A percentile compares a stretch with the other conserved stretches of the same genome.
These are phyloP conservation scores for Aphaenogaster rudis DNA, from an alignment of 1,140 invertebrate species.

Conservation along the genomic window DNA sequence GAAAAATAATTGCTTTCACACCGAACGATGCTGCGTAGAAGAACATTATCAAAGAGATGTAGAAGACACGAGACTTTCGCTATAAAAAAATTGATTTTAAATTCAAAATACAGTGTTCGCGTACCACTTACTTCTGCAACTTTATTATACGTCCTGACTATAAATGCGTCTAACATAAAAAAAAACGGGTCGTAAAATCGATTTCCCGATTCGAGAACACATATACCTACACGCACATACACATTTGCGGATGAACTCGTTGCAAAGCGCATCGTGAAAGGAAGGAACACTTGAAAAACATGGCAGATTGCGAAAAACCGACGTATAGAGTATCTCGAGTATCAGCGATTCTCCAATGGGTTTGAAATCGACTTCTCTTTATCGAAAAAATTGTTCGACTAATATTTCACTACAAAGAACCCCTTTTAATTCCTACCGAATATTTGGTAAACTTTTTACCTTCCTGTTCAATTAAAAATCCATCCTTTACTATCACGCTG, in stretches of 20 bases:
- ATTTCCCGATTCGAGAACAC: neutral
- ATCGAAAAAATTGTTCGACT: neutral
- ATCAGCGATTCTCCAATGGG: neutral
- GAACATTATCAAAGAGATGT: neutral
- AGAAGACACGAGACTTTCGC: neutral
- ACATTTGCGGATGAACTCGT: neutral
- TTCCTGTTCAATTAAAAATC: neutral
- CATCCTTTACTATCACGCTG: neutral
- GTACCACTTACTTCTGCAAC: neutral
- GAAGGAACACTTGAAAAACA: neutral
- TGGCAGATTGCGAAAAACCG: neutral
- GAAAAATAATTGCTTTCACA: neutral
- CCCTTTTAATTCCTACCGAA: neutral
- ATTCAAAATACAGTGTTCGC: neutral
- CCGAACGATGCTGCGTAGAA: neutral
- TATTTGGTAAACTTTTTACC: neutral
- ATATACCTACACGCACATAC: neutral
- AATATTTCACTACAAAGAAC: neutral
- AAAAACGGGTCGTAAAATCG: neutral
- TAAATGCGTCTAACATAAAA: neutral
- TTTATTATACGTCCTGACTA: neutral
- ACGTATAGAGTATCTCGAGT: neutral
- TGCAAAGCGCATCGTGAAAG: neutral
- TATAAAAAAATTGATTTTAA: neutral
- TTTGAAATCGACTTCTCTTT: neutral